These are phyloP conservation scores for Myopa testacea DNA, from an alignment of 2,888 invertebrate genomes.

Conservation along the genomic window DNA sequence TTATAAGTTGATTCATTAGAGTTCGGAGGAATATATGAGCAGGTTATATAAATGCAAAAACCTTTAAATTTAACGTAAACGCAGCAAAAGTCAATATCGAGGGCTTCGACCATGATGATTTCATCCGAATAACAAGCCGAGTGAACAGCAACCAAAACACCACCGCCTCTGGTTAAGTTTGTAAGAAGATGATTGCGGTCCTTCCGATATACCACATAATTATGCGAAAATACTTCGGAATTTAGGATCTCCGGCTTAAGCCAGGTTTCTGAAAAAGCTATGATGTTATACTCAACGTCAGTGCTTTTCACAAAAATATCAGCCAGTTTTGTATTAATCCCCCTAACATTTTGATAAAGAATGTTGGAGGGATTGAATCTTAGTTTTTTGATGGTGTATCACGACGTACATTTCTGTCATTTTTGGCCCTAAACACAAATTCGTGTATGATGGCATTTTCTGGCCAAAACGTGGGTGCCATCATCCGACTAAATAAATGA, in stretches of 20 bases:
- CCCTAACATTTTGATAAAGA: slow-evolving; percentile 5
- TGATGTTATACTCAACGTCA: background rate
- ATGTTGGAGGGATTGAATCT: background rate
- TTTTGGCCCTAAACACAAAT: background rate
- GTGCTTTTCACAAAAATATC: background rate
- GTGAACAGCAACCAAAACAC: background rate
- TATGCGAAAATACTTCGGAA: background rate
- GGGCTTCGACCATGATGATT: background rate
- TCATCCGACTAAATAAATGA: background rate
- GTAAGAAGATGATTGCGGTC: background rate
- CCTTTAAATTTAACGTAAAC: background rate
- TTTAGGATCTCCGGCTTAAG: background rate
- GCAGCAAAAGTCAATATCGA: background rate
- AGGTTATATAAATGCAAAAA: background rate
- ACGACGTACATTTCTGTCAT: background rate
- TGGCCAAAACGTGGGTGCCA: background rate
- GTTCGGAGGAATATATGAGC: slow-evolving; percentile 11
- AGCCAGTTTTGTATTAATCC: background rate
- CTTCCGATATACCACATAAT: background rate
- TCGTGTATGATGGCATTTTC: background rate
- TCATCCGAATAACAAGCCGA: background rate
- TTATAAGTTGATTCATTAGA: background rate
- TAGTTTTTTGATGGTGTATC: background rate
- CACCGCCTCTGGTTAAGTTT: slow-evolving; percentile 5
- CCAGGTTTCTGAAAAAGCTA: slow-evolving; percentile 3